Evolutionary conservation across 2,888 invertebrate genomes (phyloP).

Genomic region (Epistrophella euchroma): DNA sequence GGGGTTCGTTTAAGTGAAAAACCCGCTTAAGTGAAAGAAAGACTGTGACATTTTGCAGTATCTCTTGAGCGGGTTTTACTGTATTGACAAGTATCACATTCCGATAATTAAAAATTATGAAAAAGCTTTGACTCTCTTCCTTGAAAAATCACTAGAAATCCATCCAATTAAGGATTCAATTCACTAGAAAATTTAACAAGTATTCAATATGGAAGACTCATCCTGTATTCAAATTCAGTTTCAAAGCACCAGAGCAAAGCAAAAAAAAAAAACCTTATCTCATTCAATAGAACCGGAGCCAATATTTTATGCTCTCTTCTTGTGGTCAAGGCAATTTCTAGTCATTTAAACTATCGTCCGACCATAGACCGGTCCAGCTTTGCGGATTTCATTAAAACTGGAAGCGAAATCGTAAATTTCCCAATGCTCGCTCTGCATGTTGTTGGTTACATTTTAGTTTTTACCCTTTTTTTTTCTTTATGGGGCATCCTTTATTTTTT

Average conservation of each 20-base stretch:
- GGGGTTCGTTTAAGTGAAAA: too few species aligned
- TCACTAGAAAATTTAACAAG: too few species aligned
- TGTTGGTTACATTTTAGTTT: conserved; percentile 33
- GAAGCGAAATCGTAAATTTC: conserved; percentile 63
- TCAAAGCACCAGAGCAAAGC: background rate
- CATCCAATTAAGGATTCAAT: too few species aligned
- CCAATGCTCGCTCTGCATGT: conserved; percentile 13
- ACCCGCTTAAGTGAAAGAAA: too few species aligned
- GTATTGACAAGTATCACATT: too few species aligned
- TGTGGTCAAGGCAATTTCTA: conserved; percentile 43
- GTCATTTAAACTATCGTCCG: conserved; percentile 31
- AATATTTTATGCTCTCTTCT: conserved; percentile 25
- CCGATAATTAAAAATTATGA: too few species aligned
- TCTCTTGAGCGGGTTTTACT: too few species aligned
- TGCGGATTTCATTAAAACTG: conserved; percentile 66
- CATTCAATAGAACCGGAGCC: conserved; percentile 1
- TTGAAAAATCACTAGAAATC: too few species aligned
- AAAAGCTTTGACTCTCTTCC: too few species aligned
- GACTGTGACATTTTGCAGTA: too few species aligned
- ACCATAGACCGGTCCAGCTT: conserved; percentile 4
- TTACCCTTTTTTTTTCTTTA: conserved; percentile 19
- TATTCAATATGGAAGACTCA: too few species aligned
- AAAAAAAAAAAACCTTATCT: conserved; percentile 2
- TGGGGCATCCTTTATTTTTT: background rate
- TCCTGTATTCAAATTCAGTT: conserved; percentile 4